phyloP scores from a whole-genome alignment of 1,140 invertebrate species.

The Hycleus cichorii region DNA sequence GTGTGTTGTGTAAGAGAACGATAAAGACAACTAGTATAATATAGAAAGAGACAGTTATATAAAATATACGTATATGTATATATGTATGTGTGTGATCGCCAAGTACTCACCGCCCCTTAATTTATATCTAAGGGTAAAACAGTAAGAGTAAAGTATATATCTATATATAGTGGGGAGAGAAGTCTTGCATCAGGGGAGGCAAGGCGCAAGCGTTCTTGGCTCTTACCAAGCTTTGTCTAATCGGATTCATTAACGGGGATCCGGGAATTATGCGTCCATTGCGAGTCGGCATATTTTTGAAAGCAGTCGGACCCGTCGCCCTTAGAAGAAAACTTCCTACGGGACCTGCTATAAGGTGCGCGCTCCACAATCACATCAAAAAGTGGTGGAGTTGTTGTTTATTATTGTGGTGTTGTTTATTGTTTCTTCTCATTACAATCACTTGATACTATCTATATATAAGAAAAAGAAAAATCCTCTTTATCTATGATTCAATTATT shows the following conservation, averaged over 20 bases:
- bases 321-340: constrained; percentile 33
- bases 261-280: constrained; percentile 49
- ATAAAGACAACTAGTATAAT: too few relatives aligned
- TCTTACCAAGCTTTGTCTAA: constrained; percentile 46
- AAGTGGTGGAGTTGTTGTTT: constrained; percentile 22
- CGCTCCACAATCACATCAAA: constrained; percentile 16
- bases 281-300: constrained; percentile 44
- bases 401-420: not conserved
- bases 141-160: constrained; percentile 38
- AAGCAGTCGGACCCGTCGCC: constrained; percentile 38
- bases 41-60: too few relatives aligned
- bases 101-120: constrained; percentile 42
- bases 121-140: constrained; percentile 43
- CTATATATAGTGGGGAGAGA: constrained; percentile 20
- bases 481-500: too few relatives aligned
- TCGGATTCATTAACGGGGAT: constrained; percentile 50
- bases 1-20: constrained; percentile 27
- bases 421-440: not conserved
- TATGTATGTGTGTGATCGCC: constrained; percentile 38
- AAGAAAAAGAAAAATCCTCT: too few relatives aligned
- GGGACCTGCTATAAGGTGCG: constrained; percentile 32
- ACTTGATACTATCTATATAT: too few relatives aligned
- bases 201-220: constrained; percentile 43
- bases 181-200: constrained; percentile 35
- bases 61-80: constrained; percentile 2